phyloP scores from a whole-genome alignment of 2,113 vertebrate genomes.

The Cyphomyrus discorhynchus region DNA sequence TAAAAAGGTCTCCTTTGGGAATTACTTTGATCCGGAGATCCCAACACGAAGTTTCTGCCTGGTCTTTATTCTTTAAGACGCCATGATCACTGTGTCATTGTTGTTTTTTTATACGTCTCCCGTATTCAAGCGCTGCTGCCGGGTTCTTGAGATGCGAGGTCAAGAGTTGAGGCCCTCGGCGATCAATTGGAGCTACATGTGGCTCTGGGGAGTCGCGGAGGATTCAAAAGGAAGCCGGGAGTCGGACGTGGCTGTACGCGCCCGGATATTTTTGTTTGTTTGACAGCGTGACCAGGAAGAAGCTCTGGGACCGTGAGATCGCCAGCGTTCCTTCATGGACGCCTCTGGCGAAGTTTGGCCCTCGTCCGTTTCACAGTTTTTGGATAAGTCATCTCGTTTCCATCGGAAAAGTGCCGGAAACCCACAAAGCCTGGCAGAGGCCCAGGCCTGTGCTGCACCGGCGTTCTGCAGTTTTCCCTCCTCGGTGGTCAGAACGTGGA shows the following conservation, averaged over 20 bases:
- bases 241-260: background rate
- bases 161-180: slow-evolving; percentile 43
- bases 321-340: background rate
- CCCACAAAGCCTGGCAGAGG: background rate
- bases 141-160: slow-evolving; percentile 32
- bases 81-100: slow-evolving; percentile 23
- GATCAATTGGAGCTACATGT: slow-evolving; percentile 32
- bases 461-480: background rate
- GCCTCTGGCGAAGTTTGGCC: background rate
- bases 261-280: background rate
- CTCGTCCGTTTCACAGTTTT: background rate
- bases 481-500: background rate
- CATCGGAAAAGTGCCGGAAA: background rate
- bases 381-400: background rate
- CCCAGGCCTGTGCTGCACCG: background rate
- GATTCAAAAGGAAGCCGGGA: background rate
- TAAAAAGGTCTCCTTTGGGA: slow-evolving; percentile 50
- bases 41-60: slow-evolving; percentile 51
- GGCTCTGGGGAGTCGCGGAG: background rate
- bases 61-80: slow-evolving; percentile 44
- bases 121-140: slow-evolving; percentile 24
- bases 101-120: slow-evolving; percentile 38
- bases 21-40: slow-evolving; percentile 55
- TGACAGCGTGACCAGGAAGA: background rate
- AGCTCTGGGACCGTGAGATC: background rate